These are phyloP conservation scores for Perdix hodgsoniae DNA, from an alignment of 2,797 vertebrate genomes.

Conservation along the genomic window DNA sequence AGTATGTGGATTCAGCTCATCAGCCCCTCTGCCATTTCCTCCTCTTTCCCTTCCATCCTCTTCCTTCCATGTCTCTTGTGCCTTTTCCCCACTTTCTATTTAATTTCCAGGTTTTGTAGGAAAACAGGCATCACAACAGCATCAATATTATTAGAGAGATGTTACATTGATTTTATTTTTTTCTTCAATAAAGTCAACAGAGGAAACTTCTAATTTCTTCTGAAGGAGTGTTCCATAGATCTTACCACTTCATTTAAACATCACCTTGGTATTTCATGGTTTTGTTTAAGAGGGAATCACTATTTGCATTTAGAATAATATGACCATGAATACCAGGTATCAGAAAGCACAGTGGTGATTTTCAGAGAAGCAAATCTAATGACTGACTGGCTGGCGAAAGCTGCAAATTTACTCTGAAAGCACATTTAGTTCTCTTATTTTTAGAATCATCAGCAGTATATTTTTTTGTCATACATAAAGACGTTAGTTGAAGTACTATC, in stretches of 20 bases:
- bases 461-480: background rate
- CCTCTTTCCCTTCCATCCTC: background rate
- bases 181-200: slow-evolving; percentile 3
- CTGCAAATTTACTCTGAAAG: background rate
- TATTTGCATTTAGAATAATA: background rate
- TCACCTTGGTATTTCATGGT: background rate
- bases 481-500: background rate
- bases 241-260: slow-evolving; percentile 1
- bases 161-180: slow-evolving; percentile 17
- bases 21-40: background rate
- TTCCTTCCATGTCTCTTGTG: background rate
- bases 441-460: background rate
- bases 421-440: background rate
- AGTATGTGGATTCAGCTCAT: background rate
- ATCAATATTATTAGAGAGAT: slow-evolving; percentile 20
- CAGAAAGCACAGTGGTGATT: background rate
- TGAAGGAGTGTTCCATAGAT: slow-evolving; percentile 9
- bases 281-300: slow-evolving; percentile 2
- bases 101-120: background rate
- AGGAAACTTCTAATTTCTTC: slow-evolving; percentile 44
- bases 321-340: background rate
- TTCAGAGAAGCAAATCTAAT: background rate
- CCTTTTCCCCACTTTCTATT: background rate
- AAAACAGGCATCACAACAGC: slow-evolving; percentile 11
- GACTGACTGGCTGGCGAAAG: background rate